Conservation (phyloP, 1,140 invertebrate species). For the Pollicipes pollicipes region DNA sequence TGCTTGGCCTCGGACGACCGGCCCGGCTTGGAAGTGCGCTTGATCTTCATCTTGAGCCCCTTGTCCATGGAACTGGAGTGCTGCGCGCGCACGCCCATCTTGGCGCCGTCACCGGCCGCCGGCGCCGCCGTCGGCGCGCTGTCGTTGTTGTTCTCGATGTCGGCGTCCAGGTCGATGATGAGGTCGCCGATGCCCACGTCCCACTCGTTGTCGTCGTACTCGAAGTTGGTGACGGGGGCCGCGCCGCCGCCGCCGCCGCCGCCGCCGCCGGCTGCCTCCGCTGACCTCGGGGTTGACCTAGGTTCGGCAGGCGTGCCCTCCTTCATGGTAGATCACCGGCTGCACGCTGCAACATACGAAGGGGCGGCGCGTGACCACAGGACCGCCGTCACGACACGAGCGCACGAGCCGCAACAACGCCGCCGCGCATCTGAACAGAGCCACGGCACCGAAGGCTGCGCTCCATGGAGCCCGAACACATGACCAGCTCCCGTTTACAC, state of each 20-base stretch:
- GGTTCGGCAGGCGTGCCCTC: neutral
- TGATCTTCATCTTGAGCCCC: constrained; percentile 95
- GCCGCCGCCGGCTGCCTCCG: neutral
- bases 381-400: neutral
- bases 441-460: no score
- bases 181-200: constrained; percentile 83
- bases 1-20: constrained; percentile 55
- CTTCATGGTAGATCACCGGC: neutral
- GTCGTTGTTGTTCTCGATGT: constrained; percentile 25
- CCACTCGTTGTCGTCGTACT: constrained; percentile 89
- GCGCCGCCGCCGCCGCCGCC: no score
- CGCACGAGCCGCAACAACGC: neutral
- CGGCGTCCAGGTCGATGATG: constrained; percentile 87
- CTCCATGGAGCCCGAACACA: no score
- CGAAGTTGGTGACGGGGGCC: constrained; percentile 44
- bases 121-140: no score
- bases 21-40: constrained; percentile 47
- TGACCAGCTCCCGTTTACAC: no score
- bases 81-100: neutral
- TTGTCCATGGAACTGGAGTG: constrained; percentile 37
- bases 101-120: neutral
- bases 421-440: no score
- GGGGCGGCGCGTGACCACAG: no score
- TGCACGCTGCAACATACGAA: neutral
- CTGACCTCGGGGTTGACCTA: neutral